These are phyloP conservation scores for Drosophila aldrichi DNA, from an alignment of 2,888 invertebrate species.

Conservation along the genomic window DNA sequence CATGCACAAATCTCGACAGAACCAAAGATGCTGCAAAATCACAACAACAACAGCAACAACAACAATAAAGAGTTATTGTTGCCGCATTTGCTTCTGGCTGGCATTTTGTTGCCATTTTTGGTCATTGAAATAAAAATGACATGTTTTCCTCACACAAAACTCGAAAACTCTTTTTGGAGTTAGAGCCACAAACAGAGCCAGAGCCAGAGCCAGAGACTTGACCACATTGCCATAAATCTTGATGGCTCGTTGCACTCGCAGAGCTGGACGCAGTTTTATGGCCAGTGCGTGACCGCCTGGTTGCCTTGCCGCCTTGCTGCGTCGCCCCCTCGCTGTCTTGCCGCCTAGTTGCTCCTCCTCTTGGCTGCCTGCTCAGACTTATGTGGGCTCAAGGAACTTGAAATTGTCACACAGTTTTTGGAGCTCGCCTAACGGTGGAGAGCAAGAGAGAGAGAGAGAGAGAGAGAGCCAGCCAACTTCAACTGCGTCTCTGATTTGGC, in stretches of 20 bases:
- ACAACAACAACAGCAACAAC: constrained; percentile 14
- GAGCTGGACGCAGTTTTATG: constrained; percentile 56
- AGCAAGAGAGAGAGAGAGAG: constrained; percentile 1
- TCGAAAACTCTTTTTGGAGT: constrained; percentile 74
- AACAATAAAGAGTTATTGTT: constrained; percentile 50
- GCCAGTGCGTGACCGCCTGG: constrained; percentile 71
- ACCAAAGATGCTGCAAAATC: constrained; percentile 43
- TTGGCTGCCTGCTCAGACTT: constrained; percentile 28
- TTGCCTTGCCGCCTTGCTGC: too few species aligned
- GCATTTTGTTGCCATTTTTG: constrained; percentile 74
- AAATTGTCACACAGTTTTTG: constrained; percentile 65
- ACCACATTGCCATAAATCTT: constrained; percentile 74
- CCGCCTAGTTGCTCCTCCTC: too few species aligned
- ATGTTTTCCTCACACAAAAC: constrained; percentile 81
- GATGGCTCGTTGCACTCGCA: constrained; percentile 41
- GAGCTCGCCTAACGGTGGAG: constrained; percentile 64
- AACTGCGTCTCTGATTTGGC: constrained; percentile 25
- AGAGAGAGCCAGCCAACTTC: constrained; percentile 23
- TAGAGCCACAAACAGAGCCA: constrained; percentile 17
- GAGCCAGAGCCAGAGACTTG: constrained; percentile 10
- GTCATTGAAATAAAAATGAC: constrained; percentile 80
- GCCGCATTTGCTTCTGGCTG: constrained; percentile 50
- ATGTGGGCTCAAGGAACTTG: constrained; percentile 80
- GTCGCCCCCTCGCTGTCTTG: too few species aligned
- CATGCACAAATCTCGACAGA: constrained; percentile 69